phyloP scores from a whole-genome alignment of 2,113 vertebrate genomes.

The Sinocyclocheilus grahami region DNA sequence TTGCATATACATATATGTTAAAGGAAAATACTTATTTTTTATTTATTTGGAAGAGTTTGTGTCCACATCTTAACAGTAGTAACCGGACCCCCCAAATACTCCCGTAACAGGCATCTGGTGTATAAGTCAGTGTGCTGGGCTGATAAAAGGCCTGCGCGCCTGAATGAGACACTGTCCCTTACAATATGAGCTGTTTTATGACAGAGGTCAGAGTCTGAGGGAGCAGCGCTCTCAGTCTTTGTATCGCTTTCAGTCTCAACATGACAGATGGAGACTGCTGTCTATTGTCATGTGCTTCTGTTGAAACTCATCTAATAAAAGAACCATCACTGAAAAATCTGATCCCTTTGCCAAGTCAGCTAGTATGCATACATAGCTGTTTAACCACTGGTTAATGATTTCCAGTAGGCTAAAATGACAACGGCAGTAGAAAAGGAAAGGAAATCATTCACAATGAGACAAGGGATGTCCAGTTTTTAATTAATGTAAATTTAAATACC shows the following conservation, averaged over 20 bases:
- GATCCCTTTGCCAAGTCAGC: neutral
- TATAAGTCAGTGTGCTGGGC: neutral
- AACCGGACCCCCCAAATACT: neutral
- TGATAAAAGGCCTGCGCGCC: neutral
- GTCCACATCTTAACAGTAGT: neutral
- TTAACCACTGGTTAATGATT: neutral
- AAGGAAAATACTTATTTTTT: neutral
- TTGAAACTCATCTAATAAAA: slow-evolving; percentile 18
- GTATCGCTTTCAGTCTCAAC: neutral
- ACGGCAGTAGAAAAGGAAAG: neutral
- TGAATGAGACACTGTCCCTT: slow-evolving; percentile 17
- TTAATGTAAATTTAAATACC: neutral
- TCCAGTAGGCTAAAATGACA: too few relatives aligned
- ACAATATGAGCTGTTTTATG: slow-evolving; percentile 35
- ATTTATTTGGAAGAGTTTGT: neutral
- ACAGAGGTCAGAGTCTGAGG: slow-evolving; percentile 40
- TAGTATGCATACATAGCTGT: neutral
- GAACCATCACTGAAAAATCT: neutral
- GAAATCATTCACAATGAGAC: neutral
- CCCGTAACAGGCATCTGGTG: neutral
- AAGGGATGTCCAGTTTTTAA: neutral
- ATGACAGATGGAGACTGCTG: slow-evolving; percentile 16
- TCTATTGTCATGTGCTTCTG: neutral
- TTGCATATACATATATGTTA: too few relatives aligned
- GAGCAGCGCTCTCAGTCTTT: slow-evolving; percentile 10